Evolutionary conservation across 2,113 vertebrate genomes (phyloP).

Genomic region (Takifugu flavidus): DNA sequence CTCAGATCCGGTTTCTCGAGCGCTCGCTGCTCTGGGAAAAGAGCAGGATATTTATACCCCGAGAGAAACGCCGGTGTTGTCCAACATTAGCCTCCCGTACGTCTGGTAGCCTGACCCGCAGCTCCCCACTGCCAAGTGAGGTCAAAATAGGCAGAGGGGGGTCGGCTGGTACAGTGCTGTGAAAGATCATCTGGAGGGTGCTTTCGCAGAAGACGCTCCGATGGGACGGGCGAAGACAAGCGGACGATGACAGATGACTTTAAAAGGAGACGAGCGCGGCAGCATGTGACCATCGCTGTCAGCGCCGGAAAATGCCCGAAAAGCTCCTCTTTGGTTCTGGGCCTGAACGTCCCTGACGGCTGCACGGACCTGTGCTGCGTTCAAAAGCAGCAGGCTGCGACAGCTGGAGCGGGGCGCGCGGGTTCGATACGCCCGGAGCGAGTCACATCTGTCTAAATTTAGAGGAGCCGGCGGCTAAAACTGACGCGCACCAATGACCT

Average conservation of each 20-base stretch:
- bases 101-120: constrained; percentile 7
- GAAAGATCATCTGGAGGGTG: constrained; percentile 28
- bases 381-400: too few relatives aligned
- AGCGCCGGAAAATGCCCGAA: too few relatives aligned
- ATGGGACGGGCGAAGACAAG: constrained; percentile 24
- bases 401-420: too few relatives aligned
- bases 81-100: constrained; percentile 27
- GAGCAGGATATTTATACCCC: constrained; percentile 67
- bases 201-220: constrained; percentile 39
- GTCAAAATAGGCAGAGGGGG: constrained; percentile 39
- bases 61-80: constrained; percentile 51
- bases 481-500: too few relatives aligned
- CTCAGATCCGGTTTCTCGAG: constrained; percentile 67
- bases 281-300: background rate
- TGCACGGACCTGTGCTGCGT: too few relatives aligned
- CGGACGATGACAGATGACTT: background rate
- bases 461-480: background rate
- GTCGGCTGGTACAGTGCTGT: constrained; percentile 8
- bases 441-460: background rate
- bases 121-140: constrained; percentile 36
- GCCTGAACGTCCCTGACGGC: too few relatives aligned
- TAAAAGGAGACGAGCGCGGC: constrained; percentile 10
- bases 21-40: constrained; percentile 67
- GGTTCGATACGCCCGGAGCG: background rate
- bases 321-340: too few relatives aligned